Evolutionary conservation across 37 sponge, comb jelly and placozoan genomes (phyloP).

Genomic region (Petrosia ficiformis): DNA sequence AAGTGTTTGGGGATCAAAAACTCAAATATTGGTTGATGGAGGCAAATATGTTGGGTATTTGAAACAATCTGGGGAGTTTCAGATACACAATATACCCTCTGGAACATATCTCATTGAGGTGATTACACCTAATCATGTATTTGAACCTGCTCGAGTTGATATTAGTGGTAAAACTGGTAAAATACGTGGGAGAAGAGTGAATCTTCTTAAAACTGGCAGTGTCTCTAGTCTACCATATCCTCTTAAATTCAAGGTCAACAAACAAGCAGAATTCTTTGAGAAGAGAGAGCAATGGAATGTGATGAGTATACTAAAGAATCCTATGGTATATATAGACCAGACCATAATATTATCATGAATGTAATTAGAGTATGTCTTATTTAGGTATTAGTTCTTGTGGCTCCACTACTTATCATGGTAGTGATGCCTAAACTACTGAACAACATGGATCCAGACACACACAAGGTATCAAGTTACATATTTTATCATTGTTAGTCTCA

Average conservation of each 20-base stretch:
- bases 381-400: slow-evolving; percentile 78
- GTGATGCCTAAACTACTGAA: slow-evolving; percentile 83
- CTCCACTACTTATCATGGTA: slow-evolving; percentile 82
- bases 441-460: slow-evolving; percentile 76
- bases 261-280: slow-evolving; percentile 81
- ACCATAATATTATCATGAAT: background rate
- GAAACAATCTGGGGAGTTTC: slow-evolving; percentile 70
- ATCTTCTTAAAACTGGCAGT: slow-evolving; percentile 58
- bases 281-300: slow-evolving; percentile 85
- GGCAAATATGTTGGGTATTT: slow-evolving; percentile 70
- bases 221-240: slow-evolving; percentile 80
- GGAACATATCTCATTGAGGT: slow-evolving; percentile 93
- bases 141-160: slow-evolving; percentile 86
- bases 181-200: slow-evolving; percentile 80
- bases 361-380: background rate
- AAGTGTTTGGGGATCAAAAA: slow-evolving; percentile 30
- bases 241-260: slow-evolving; percentile 56
- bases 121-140: slow-evolving; percentile 71
- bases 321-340: slow-evolving; percentile 62
- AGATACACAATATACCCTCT: slow-evolving; percentile 68
- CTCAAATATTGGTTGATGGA: slow-evolving; percentile 64
- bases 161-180: slow-evolving; percentile 86
- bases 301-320: slow-evolving; percentile 69
- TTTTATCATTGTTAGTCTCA: too few relatives aligned
- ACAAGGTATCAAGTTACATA: too few relatives aligned